Base-by-base conservation (phyloP, 2,113 vertebrate species). In the Pteruthius melanotis region DNA sequence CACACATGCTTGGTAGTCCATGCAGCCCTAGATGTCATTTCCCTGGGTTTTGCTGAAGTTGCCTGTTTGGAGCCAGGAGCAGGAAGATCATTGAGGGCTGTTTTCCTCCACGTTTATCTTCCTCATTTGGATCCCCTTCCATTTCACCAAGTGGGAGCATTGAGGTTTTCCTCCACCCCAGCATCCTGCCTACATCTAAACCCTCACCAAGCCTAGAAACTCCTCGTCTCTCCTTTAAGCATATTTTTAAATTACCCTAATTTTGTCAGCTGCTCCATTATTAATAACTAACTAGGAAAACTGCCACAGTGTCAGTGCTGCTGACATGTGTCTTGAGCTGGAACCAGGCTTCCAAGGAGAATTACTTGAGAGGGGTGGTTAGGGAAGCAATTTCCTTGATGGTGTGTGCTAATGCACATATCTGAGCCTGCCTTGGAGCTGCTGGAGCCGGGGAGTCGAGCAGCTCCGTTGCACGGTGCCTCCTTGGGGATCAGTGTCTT, bases 401-500 rank as follows among this genome's bases (percentile, higher is more conserved):
- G 83, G 76, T 50, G 57, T 0, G 5, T 72, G 90, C 78, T 68
- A 72, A 60, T 87, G 65, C 84, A 61, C 81, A 18, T 71, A 74
- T 75, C 74, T 37, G 21, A 85, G 82, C 16, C 66, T 49, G n/a
- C 13, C 78, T 65, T 47, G 84, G 85, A 95, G 87, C 87, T 83
- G 80, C 79, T 57, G 86, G 94, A 83, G 91, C 72, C 42, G 0
- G 35, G 84, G 35, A 91, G 74, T 64, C 13, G 45, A 96, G 92
- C 83, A 66, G 82, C 75, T 57, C 78, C 0, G 0, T 31, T 66
- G 92, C 83, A 54, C 1, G 31, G 74, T 93, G 74, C 57, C 92
- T 95, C 95, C 84, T 75, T 60, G 68, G 92, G 94, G 94, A 94
- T 74, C 90, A 85, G 95, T 33, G 24, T 79, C 95, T 83, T 64